Evolutionary conservation across 2,797 vertebrate species (phyloP).

Genomic region (Rachycentron canadum): DNA sequence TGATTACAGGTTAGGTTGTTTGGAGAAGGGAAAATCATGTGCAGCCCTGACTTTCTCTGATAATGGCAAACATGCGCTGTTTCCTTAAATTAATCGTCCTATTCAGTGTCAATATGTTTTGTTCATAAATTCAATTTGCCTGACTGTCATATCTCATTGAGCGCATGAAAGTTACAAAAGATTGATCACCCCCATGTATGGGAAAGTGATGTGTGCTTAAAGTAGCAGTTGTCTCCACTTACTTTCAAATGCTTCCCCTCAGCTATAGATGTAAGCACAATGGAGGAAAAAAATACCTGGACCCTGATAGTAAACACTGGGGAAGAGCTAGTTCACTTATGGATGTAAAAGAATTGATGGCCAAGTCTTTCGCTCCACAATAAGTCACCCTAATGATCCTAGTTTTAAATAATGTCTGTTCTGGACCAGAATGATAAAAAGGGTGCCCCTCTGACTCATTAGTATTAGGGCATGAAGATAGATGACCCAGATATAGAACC

Average conservation of each 20-base stretch:
- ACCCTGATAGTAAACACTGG: constrained; percentile 69
- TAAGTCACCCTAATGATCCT: constrained; percentile 88
- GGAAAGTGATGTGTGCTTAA: constrained; percentile 64
- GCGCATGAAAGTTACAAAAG: constrained; percentile 67
- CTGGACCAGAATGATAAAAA: constrained; percentile 84
- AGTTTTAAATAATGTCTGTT: constrained; percentile 86
- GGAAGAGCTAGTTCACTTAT: constrained; percentile 74
- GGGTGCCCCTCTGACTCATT: constrained; percentile 84
- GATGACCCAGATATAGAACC: constrained; percentile 85
- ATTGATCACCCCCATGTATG: constrained; percentile 76
- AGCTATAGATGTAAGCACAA: constrained; percentile 52
- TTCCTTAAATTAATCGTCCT: constrained; percentile 76
- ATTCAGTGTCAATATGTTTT: constrained; percentile 67
- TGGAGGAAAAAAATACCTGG: constrained; percentile 47
- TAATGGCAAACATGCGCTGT: constrained; percentile 61
- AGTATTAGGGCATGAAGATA: constrained; percentile 83
- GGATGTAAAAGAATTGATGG: constrained; percentile 81
- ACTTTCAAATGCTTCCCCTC: constrained; percentile 55
- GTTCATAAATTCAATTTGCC: constrained; percentile 80
- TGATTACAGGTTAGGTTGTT: constrained; percentile 60
- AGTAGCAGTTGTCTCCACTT: constrained; percentile 66
- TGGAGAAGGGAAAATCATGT: constrained; percentile 44
- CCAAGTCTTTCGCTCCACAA: constrained; percentile 72
- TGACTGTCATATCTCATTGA: constrained; percentile 74
- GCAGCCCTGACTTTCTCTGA: constrained; percentile 46